Conservation (phyloP, 30 jellyfish, hydroid and myxozoan species). For the Hydra vulgaris region DNA sequence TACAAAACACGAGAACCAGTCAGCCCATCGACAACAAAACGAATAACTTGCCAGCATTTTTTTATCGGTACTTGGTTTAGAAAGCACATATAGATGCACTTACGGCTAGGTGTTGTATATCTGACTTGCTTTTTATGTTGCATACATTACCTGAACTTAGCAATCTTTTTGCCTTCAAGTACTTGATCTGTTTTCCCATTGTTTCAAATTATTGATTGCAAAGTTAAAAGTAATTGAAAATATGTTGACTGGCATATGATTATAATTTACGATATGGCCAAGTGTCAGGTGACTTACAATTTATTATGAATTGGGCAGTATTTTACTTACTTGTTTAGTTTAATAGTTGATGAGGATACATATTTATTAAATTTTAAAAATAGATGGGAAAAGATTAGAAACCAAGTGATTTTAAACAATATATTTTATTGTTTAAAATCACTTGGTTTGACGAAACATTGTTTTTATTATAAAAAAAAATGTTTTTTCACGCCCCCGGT, state of each 20-base stretch:
- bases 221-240: background rate
- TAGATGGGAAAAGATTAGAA: background rate
- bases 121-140: background rate
- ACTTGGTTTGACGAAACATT: background rate
- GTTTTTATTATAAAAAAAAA: background rate
- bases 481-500: background rate
- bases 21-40: background rate
- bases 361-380: too few species aligned
- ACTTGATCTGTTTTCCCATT: background rate
- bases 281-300: background rate
- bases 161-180: background rate
- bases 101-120: slow-evolving; percentile 1
- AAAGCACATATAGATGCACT: slow-evolving; percentile 28
- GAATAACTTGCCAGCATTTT: background rate
- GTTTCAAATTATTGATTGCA: background rate
- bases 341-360: background rate
- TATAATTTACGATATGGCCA: background rate
- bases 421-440: background rate
- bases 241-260: background rate
- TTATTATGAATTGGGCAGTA: background rate
- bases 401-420: background rate
- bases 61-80: slow-evolving; percentile 7
- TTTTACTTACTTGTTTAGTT: background rate
- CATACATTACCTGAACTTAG: background rate
- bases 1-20: background rate